Base-by-base conservation (phyloP, 2,797 vertebrate genomes). In the Siniperca obscura region DNA sequence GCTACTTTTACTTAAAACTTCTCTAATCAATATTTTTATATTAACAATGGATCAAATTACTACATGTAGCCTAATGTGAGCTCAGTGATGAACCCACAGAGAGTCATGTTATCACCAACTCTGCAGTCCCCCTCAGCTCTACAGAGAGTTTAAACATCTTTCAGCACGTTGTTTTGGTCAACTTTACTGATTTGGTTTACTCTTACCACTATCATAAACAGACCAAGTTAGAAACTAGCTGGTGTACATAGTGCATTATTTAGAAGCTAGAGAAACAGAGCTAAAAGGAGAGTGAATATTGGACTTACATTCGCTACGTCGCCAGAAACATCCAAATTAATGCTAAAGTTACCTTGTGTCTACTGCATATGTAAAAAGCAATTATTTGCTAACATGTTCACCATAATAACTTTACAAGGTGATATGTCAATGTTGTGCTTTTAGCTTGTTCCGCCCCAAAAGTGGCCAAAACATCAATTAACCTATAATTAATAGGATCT, bases 81-180 rank as follows among this genome's bases (percentile, higher is more conserved):
- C 36, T 42, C 5, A 42, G n/a, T 27, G 34, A 69, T 44, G n/a
- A 70, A 44, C 10, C 53, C 14, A 30, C 30, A 14, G 25, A 22
- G 40, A 57, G 25, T 22, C 30, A 71, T 71, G 25, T 22, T 44
- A 71, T 71, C 53, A 57, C 25, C n/a, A 70, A 56, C 36, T 42
- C 53, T 27, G 53, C 38, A 27, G 14, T 25, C 22, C 38, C 7
- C 22, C 19, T 46, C 25, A 66, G 42, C 42, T 66, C n/a, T 3
- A 66, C 9, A 3, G 27, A 50, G 27, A 12, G 6, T 67, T 48
- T 30, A 66, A 48, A 16, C 25, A 13, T 68, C 44, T 34, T 50
- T 34, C 48, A 9, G 48, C 7, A 9, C 48, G 9, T 52, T 52
- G 21, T 52, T 52, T 21, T 52, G 19, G 8, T 52, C 22, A 38